These are phyloP conservation scores for Stomatorhinus walkeri DNA, from an alignment of 2,797 vertebrate species.

Conservation along the genomic window DNA sequence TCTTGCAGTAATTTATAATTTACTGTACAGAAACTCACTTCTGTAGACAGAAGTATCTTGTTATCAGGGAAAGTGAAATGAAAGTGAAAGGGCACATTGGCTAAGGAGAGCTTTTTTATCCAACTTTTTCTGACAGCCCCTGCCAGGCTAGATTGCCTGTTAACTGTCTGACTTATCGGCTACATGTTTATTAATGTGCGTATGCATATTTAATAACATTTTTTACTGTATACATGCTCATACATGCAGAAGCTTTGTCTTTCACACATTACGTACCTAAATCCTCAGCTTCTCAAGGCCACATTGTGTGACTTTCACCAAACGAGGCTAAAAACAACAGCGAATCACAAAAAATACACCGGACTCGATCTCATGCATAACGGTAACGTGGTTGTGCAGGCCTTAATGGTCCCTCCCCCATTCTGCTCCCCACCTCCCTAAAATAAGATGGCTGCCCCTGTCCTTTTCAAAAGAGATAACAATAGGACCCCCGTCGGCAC, in stretches of 20 bases:
- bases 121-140: neutral
- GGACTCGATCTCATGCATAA: neutral
- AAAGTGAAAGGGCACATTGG: neutral
- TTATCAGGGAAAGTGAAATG: neutral
- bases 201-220: neutral
- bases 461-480: constrained; percentile 19
- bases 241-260: neutral
- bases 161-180: neutral
- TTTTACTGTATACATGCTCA: neutral
- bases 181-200: neutral
- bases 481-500: constrained; percentile 16
- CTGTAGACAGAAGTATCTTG: neutral
- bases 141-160: neutral
- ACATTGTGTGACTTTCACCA: neutral
- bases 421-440: neutral
- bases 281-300: neutral
- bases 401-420: neutral
- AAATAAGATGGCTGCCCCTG: constrained; percentile 3
- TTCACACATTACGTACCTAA: neutral
- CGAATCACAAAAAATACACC: neutral
- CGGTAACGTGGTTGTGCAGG: no score
- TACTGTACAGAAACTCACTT: neutral
- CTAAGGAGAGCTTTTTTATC: neutral
- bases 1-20: neutral
- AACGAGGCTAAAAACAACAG: neutral